phyloP scores from a whole-genome alignment of 2,888 invertebrate genomes.

The Aphidius colemani region DNA sequence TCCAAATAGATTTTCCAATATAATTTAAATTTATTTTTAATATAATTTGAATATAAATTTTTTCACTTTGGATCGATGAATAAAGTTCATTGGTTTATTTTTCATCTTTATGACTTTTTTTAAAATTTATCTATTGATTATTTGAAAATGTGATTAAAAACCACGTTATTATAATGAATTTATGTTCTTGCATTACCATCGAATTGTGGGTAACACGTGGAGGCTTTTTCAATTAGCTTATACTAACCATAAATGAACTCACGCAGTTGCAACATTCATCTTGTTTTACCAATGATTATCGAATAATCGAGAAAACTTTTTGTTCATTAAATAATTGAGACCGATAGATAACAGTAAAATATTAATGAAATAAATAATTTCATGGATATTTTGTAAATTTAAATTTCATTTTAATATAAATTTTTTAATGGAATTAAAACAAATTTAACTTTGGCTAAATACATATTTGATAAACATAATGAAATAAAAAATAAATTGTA shows the following conservation, averaged over 20 bases:
- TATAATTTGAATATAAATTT: too few relatives aligned
- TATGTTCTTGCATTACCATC: neutral
- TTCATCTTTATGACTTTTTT: neutral
- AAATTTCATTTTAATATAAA: neutral
- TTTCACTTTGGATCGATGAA: too few relatives aligned
- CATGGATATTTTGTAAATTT: too few relatives aligned
- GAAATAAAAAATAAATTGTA: neutral
- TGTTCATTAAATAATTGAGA: neutral
- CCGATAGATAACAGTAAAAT: neutral
- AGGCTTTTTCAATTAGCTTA: neutral
- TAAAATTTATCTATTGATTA: neutral
- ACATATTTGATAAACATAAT: too few relatives aligned
- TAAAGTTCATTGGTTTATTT: neutral
- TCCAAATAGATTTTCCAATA: too few relatives aligned
- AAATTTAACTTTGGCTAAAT: neutral
- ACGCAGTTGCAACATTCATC: conserved; percentile 9
- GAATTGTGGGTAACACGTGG: conserved; percentile 2
- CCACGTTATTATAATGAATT: conserved; percentile 11
- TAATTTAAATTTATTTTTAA: too few relatives aligned
- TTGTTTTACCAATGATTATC: conserved; percentile 7
- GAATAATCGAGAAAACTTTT: conserved; percentile 12
- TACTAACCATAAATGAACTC: conserved; percentile 11
- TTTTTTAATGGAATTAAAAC: neutral
- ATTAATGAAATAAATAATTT: conserved; percentile 9
- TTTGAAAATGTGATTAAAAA: conserved; percentile 17